Evolutionary conservation across 2,113 vertebrate species (phyloP).

Genomic region (Erythrolamprus reginae): DNA sequence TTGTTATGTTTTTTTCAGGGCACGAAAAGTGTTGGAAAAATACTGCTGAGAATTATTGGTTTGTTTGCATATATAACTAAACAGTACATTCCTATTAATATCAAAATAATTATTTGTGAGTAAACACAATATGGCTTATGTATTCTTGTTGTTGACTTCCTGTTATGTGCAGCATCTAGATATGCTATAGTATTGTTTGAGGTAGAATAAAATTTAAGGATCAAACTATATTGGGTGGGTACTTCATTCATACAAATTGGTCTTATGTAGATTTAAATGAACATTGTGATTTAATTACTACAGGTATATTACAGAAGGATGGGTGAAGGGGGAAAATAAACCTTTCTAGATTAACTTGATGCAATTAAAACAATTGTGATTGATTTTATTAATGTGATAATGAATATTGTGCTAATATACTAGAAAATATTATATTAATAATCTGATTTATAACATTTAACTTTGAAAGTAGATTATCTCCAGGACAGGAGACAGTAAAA

Average conservation of each 20-base stretch:
- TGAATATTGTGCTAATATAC: not conserved
- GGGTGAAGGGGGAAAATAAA: not conserved
- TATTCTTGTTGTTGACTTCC: not conserved
- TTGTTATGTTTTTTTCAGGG: conserved; percentile 2
- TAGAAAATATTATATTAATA: not conserved
- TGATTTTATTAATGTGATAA: not conserved
- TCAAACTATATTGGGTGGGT: not conserved
- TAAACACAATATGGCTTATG: not conserved
- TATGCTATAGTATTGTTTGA: not conserved
- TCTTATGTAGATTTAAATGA: not conserved
- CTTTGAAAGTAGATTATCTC: not conserved
- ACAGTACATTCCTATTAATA: not conserved
- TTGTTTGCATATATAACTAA: not conserved
- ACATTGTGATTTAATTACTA: not conserved
- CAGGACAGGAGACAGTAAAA: not conserved
- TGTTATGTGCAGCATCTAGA: not conserved
- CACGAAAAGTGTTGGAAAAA: not conserved
- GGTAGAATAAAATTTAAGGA: not conserved
- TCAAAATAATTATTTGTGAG: not conserved
- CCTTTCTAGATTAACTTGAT: not conserved
- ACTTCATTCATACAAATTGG: not conserved
- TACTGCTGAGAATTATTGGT: not conserved
- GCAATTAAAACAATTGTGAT: not conserved
- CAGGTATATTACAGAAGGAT: not conserved
- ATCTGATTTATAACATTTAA: not conserved